Evolutionary conservation across 2,113 vertebrate species (phyloP).

Genomic region (Tylochromis polylepis): DNA sequence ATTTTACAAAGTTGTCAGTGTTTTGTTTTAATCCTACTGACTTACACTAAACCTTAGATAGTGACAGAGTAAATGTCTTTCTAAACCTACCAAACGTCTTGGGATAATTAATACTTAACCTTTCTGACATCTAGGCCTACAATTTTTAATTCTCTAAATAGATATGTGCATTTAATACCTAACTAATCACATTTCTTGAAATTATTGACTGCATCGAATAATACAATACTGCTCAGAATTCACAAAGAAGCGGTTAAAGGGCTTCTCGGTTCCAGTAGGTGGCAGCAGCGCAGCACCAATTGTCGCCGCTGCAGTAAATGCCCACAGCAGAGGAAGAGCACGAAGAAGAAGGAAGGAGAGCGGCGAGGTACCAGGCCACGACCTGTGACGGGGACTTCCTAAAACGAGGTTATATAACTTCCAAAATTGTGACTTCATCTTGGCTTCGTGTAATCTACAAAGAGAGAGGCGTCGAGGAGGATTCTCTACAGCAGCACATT

Average conservation of each 20-base stretch:
- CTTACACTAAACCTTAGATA: background rate
- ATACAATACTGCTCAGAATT: background rate
- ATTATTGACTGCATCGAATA: background rate
- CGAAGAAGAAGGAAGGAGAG: slow-evolving; percentile 9
- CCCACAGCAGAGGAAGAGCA: background rate
- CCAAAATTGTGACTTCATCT: background rate
- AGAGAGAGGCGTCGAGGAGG: background rate
- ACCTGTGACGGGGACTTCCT: background rate
- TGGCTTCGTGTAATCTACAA: background rate
- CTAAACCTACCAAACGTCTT: background rate
- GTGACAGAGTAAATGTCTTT: background rate
- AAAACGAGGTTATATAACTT: slow-evolving; percentile 46
- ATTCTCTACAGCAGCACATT: background rate
- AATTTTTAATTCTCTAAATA: background rate
- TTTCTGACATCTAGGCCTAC: background rate
- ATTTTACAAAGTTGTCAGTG: background rate
- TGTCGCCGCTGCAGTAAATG: background rate
- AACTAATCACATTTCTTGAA: background rate
- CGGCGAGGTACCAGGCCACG: slow-evolving; percentile 30
- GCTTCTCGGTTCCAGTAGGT: background rate
- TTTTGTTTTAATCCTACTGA: background rate
- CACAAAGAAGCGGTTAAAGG: background rate
- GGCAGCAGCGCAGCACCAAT: background rate
- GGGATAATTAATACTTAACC: background rate
- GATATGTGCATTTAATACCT: background rate